phyloP scores from a whole-genome alignment of 2,797 vertebrate species.

The Delichon dasypus region DNA sequence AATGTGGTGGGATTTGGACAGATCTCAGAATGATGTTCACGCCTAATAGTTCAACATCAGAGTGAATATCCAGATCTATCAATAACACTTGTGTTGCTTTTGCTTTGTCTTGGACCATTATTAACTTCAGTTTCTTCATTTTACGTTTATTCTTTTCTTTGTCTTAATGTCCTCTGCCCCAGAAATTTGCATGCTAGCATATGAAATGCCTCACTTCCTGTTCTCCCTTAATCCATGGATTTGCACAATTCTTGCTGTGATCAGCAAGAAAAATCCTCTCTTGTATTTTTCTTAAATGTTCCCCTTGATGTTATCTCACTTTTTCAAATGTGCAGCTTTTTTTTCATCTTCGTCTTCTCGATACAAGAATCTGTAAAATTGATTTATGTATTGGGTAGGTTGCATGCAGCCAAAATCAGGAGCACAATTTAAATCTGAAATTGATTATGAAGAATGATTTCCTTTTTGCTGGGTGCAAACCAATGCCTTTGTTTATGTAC shows the following conservation, averaged over 20 bases:
- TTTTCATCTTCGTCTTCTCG: not conserved
- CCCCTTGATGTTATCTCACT: not conserved
- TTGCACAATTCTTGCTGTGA: not conserved
- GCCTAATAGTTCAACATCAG: not conserved
- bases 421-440: not conserved
- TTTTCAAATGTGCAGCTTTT: not conserved
- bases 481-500: not conserved
- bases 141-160: not conserved
- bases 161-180: not conserved
- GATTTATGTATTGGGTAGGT: not conserved
- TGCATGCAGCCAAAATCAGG: not conserved
- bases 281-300: not conserved
- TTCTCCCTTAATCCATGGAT: not conserved
- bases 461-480: not conserved
- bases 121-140: not conserved
- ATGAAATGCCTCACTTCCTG: not conserved
- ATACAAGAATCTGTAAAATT: not conserved
- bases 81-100: not conserved
- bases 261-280: not conserved
- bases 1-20: not conserved
- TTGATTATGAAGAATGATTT: not conserved
- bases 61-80: not conserved
- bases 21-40: not conserved
- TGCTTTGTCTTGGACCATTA: not conserved
- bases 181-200: not conserved